Evolutionary conservation across 2,113 vertebrate genomes (phyloP), one percentile per base, ranked within the genome.

Genomic region (Sorex fumeus): DNA sequence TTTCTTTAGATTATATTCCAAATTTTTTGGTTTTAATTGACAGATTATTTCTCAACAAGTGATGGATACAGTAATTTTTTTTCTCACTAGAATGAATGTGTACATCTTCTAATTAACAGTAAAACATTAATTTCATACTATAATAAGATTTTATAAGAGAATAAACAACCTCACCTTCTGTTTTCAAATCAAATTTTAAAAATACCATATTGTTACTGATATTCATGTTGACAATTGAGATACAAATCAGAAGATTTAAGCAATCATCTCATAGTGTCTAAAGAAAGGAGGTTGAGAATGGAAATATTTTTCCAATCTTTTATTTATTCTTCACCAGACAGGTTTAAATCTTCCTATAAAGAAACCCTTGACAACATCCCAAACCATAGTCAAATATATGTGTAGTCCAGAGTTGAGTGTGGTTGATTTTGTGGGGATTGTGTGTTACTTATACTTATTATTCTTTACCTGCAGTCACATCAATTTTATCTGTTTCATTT

Each of bases 401-500:
- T 74, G 23, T 9, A 83, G 25, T 27, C 10, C 77, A 0, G 9
- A 11, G 13, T 57, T 3, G 28, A 32, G 25, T 66, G 66, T 28
- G 7, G 34, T 66, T 11, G 25, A 62, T 4, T 28, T 69, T 15
- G 1, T 70, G 47, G 28, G 4, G 5, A 45, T 80, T 84, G 21
- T 79, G 69, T 15, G 79, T 40, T 86, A 47, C 53, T 79, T 53
- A 47, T 84, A 66, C 66, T 64, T 57, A 62, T 23, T 76, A 83
- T 66, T 36, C n/a, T 57, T 92, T 45, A 93, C 50, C 79, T 81
- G 93, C 21, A 78, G 40, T 23, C 45, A 77, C 53, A 77, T 81
- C 66, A 32, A 7, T 86, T 97, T 90, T 84, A 85, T 91, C 74
- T 92, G 36, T 76, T 95, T 91, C 93, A 81, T 91, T 92, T 88